phyloP scores from a whole-genome alignment of 2,797 vertebrate genomes.

The Erpetoichthys calabaricus region DNA sequence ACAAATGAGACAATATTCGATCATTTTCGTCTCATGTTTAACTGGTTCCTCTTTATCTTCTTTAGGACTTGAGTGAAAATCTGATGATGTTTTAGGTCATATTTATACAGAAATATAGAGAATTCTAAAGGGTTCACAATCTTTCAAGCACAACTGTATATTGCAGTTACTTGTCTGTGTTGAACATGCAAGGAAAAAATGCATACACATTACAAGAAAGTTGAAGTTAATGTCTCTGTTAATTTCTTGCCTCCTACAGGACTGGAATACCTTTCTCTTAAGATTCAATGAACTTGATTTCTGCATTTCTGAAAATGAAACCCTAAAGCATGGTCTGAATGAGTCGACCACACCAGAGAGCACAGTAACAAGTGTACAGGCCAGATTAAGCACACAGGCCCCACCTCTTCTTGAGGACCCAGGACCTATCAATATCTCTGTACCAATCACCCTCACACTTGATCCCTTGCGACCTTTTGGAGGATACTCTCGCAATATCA shows the following conservation, averaged over 20 bases:
- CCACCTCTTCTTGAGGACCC: slow-evolving; percentile 77
- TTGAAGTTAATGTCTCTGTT: too few species aligned
- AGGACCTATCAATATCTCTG: slow-evolving; percentile 83
- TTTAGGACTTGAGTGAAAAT: too few species aligned
- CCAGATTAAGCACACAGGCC: slow-evolving; percentile 70
- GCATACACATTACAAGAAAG: too few species aligned
- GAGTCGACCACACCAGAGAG: slow-evolving; percentile 79
- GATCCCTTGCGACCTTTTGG: slow-evolving; percentile 84
- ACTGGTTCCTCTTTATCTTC: too few species aligned
- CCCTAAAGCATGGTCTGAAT: slow-evolving; percentile 83
- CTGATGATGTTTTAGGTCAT: too few species aligned
- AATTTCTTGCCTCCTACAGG: slow-evolving; percentile 41
- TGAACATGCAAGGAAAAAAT: too few species aligned
- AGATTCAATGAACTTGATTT: slow-evolving; percentile 93
- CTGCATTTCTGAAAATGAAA: slow-evolving; percentile 95
- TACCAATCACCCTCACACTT: slow-evolving; percentile 82
- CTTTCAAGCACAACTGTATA: too few species aligned
- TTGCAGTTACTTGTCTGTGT: too few species aligned
- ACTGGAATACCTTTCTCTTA: slow-evolving; percentile 95
- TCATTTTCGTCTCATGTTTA: too few species aligned
- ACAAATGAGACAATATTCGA: too few species aligned
- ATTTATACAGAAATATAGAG: too few species aligned
- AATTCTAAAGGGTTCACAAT: too few species aligned
- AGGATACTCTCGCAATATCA: slow-evolving; percentile 90
- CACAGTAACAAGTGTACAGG: slow-evolving; percentile 70